A percentile compares a stretch with the other conserved stretches of the same genome.
Conservation (phyloP, 2,888 invertebrate genomes). For the Lathronympha strigana region DNA sequence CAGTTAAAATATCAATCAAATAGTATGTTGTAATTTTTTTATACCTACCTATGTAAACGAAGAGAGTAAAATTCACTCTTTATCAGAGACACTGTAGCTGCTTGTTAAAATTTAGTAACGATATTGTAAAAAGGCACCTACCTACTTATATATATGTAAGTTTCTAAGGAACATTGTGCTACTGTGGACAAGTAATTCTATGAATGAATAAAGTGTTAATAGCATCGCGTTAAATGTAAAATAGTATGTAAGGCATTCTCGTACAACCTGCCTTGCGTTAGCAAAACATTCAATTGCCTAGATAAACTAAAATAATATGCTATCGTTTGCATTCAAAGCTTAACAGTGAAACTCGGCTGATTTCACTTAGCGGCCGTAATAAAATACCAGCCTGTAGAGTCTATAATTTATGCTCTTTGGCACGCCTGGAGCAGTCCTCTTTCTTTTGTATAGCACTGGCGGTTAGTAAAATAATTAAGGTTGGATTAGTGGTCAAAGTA, state of each 20-base stretch:
- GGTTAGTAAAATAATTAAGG: conserved; percentile 39
- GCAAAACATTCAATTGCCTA: conserved; percentile 33
- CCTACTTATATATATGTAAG: background rate
- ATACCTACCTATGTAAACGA: too few species aligned
- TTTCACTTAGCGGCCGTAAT: conserved; percentile 53
- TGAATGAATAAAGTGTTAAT: conserved; percentile 12
- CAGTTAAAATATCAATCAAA: too few species aligned
- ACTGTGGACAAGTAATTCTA: background rate
- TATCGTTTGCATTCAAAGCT: conserved; percentile 49
- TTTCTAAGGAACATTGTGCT: background rate
- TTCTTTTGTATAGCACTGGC: conserved; percentile 45
- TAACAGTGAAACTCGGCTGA: conserved; percentile 50
- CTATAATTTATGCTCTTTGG: conserved; percentile 54
- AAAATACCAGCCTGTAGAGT: conserved; percentile 54
- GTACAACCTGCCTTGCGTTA: conserved; percentile 23
- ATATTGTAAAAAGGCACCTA: background rate
- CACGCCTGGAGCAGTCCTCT: conserved; percentile 43
- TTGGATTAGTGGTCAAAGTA: conserved; percentile 16
- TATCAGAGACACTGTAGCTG: too few species aligned
- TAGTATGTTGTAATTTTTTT: too few species aligned
- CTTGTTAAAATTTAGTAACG: too few species aligned
- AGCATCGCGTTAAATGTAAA: background rate
- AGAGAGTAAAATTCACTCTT: too few species aligned
- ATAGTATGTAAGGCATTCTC: conserved; percentile 7
- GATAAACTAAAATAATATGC: conserved; percentile 44